Percentiles rank a stretch among this genome's conserved stretches.
Conservation (phyloP, 92 coral and sea anemone species). For the Palythoa heliodiscus region DNA sequence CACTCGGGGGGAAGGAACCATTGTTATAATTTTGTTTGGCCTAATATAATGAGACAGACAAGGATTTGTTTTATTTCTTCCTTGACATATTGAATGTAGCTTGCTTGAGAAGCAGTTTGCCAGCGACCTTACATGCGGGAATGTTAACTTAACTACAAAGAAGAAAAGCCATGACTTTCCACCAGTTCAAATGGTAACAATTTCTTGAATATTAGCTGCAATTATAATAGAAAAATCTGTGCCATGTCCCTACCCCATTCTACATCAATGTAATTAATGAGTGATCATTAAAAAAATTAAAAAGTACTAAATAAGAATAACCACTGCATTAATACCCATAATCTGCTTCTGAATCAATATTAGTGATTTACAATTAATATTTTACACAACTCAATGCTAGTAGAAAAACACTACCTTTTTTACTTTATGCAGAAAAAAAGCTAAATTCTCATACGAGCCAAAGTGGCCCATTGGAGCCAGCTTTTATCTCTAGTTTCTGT, state of each 20-base stretch:
- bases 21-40: no score
- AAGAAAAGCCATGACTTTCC: slow-evolving; percentile 18
- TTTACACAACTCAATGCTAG: not conserved
- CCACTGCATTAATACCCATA: not conserved
- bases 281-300: slow-evolving; percentile 52
- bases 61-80: not conserved
- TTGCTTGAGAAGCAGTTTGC: slow-evolving; percentile 33
- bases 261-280: no score
- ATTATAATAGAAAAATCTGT: not conserved
- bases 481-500: no score
- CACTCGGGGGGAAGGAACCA: no score
- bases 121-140: slow-evolving; percentile 44
- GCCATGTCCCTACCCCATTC: not conserved
- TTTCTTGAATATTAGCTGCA: not conserved
- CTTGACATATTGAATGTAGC: not conserved
- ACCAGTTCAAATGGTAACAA: slow-evolving; percentile 3
- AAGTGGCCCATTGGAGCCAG: no score
- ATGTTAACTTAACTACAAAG: slow-evolving; percentile 16
- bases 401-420: not conserved
- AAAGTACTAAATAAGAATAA: slow-evolving; percentile 19
- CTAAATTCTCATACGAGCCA: no score
- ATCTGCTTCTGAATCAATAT: not conserved
- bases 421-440: no score
- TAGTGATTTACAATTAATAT: not conserved
- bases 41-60: no score